phyloP scores from a whole-genome alignment of 2,797 vertebrate genomes.

The Trematomus bernacchii region DNA sequence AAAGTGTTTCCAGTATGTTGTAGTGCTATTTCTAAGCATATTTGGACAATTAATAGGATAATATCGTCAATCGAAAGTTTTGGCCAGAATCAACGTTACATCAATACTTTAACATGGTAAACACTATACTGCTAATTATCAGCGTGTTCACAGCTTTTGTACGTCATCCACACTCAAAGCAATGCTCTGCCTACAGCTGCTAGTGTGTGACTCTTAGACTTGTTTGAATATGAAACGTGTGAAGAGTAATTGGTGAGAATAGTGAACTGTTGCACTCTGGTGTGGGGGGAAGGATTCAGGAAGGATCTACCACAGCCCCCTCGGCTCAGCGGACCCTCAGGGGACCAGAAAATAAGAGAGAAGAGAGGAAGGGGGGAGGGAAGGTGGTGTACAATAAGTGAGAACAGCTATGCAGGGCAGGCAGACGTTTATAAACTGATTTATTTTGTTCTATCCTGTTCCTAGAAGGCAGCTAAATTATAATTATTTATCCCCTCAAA shows the following conservation, averaged over 20 bases:
- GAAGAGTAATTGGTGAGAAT: conserved; percentile 4
- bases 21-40: too few species aligned
- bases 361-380: not conserved
- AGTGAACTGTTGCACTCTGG: not conserved
- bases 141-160: not conserved
- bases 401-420: conserved; percentile 4
- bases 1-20: too few species aligned
- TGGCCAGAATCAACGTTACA: too few species aligned
- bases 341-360: conserved; percentile 29
- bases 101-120: not conserved
- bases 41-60: too few species aligned
- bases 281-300: conserved; percentile 16
- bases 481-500: not conserved
- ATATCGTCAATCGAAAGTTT: too few species aligned
- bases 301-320: conserved; percentile 25
- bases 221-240: conserved; percentile 7
- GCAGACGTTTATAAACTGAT: conserved; percentile 3
- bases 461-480: conserved; percentile 2
- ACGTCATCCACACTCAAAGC: conserved; percentile 3
- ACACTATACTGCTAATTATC: not conserved
- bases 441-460: not conserved
- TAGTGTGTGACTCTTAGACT: not conserved
- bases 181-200: not conserved
- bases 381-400: not conserved
- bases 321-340: conserved; percentile 4